A percentile compares a stretch with the other conserved stretches of the same genome.
phyloP scores from a whole-genome alignment of 1,140 invertebrate species.

The Oppia nitens region DNA sequence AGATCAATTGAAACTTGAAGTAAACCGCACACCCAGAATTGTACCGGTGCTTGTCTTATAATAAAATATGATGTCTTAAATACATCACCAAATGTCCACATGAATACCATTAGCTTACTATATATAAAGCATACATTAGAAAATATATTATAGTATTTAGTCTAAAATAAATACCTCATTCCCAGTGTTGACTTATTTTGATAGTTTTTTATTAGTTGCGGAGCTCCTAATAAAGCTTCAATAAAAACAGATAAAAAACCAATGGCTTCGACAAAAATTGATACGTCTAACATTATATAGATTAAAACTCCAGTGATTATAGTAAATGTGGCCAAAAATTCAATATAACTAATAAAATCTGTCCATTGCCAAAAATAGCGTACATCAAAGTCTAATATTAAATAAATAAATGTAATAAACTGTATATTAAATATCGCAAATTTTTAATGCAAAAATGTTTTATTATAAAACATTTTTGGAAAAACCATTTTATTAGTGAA shows the following conservation, averaged over 20 bases:
- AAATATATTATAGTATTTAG: constrained; percentile 1
- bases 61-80: constrained; percentile 97
- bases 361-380: constrained; percentile 81
- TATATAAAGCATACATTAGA: constrained; percentile 22
- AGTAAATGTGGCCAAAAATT: constrained; percentile 76
- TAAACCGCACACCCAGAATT: constrained; percentile 87
- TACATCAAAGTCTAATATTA: constrained; percentile 57
- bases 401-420: neutral
- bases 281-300: constrained; percentile 63
- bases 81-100: constrained; percentile 83
- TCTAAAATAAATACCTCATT: constrained; percentile 59
- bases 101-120: constrained; percentile 67
- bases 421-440: neutral
- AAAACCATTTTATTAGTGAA: no score
- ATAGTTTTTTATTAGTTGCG: constrained; percentile 77
- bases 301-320: constrained; percentile 61
- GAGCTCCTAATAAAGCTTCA: constrained; percentile 86
- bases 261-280: constrained; percentile 65
- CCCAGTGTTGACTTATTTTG: constrained; percentile 78
- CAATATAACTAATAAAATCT: constrained; percentile 87
- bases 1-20: constrained; percentile 76
- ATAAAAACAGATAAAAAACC: constrained; percentile 88
- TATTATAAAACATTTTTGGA: no score
- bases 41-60: constrained; percentile 64
- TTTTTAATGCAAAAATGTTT: no score